Conservation (phyloP, 2,888 invertebrate species). For the Homarus gammarus region DNA sequence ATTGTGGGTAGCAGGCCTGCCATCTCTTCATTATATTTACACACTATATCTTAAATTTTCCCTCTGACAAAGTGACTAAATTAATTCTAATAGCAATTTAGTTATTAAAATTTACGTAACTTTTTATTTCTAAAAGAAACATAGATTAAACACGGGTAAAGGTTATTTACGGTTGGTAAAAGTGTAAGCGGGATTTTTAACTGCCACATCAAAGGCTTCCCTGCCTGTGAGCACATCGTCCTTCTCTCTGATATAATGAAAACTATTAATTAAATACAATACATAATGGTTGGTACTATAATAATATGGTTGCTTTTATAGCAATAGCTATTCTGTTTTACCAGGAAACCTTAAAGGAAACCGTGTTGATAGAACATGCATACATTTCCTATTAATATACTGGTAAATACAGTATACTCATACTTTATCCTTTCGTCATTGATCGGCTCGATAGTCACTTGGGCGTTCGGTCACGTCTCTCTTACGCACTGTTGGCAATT, state of each 20-base stretch:
- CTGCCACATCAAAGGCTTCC: background rate
- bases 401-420: too few species aligned
- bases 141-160: background rate
- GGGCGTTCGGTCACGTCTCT: too few species aligned
- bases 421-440: too few species aligned
- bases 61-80: background rate
- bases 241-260: background rate
- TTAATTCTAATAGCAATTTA: background rate
- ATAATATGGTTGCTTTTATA: too few species aligned
- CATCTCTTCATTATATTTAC: conserved; percentile 1
- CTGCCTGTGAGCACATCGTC: background rate
- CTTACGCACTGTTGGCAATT: too few species aligned
- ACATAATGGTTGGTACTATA: too few species aligned
- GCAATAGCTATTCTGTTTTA: too few species aligned
- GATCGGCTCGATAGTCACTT: too few species aligned
- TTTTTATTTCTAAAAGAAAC: background rate
- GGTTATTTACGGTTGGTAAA: background rate
- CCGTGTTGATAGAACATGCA: too few species aligned
- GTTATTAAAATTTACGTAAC: background rate
- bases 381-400: too few species aligned
- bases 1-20: conserved; percentile 51
- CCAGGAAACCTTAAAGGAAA: too few species aligned
- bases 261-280: too few species aligned
- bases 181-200: conserved; percentile 12
- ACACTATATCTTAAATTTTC: background rate